Conservation (phyloP, 2,113 vertebrate genomes). For the Pluvialis apricaria region DNA sequence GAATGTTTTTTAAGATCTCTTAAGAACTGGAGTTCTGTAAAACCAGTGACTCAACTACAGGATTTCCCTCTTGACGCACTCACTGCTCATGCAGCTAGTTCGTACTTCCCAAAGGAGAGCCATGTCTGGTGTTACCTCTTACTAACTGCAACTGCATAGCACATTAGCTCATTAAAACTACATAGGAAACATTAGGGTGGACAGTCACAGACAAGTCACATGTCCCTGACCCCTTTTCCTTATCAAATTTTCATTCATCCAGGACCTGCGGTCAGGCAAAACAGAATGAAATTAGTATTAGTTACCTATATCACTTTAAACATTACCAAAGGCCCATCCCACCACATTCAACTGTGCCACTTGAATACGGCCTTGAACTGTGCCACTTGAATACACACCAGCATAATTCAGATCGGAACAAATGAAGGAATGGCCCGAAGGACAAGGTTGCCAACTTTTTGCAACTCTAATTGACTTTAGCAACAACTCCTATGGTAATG, state of each 20-base stretch:
- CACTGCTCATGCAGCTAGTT: background rate
- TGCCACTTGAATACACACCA: accelerated
- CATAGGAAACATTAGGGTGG: background rate
- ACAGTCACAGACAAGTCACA: background rate
- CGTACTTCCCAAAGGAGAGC: background rate
- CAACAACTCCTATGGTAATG: background rate
- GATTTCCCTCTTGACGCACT: background rate
- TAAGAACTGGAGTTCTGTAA: background rate
- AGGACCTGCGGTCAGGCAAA: background rate
- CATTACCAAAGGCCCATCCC: background rate
- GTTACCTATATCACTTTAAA: background rate
- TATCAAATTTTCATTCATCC: background rate
- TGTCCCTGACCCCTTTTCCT: background rate
- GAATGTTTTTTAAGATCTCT: background rate
- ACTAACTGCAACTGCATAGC: background rate
- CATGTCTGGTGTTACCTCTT: background rate
- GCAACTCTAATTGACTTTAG: background rate
- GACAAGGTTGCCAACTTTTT: background rate
- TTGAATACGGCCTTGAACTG: background rate
- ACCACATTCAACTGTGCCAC: background rate
- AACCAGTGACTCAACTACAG: background rate
- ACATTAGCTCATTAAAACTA: background rate
- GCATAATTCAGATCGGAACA: background rate
- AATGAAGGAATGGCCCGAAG: background rate
- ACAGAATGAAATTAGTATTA: background rate